These are phyloP conservation scores for Pampus argenteus DNA, from an alignment of 2,797 vertebrate species.

Conservation along the genomic window DNA sequence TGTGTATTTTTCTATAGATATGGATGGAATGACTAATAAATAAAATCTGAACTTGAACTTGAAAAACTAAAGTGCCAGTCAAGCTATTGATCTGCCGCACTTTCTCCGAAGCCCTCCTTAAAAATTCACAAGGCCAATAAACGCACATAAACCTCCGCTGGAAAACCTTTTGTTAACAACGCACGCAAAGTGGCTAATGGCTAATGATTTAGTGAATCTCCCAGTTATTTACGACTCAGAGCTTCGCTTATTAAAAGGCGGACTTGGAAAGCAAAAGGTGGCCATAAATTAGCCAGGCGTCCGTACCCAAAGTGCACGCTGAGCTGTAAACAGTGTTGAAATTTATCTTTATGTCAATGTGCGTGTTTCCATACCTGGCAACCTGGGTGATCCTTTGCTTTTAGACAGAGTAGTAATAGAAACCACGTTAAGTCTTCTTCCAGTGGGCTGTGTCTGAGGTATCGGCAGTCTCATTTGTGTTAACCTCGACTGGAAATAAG, in stretches of 20 bases:
- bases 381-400: slow-evolving; percentile 14
- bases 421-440: slow-evolving; percentile 37
- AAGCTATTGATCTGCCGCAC: slow-evolving; percentile 67
- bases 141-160: slow-evolving; percentile 69
- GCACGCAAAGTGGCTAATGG: slow-evolving; percentile 60
- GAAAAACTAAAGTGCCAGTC: too few relatives aligned
- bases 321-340: slow-evolving; percentile 49
- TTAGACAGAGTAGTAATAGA: slow-evolving; percentile 15
- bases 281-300: slow-evolving; percentile 62
- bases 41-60: too few relatives aligned
- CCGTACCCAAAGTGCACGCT: slow-evolving; percentile 17
- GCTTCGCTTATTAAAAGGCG: slow-evolving; percentile 68
- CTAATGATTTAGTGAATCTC: slow-evolving; percentile 70
- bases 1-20: too few relatives aligned
- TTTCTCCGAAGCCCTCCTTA: slow-evolving; percentile 58
- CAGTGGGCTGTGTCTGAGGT: slow-evolving; percentile 33
- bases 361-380: slow-evolving; percentile 33
- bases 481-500: slow-evolving; percentile 63
- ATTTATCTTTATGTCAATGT: slow-evolving; percentile 59
- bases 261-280: slow-evolving; percentile 47
- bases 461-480: slow-evolving; percentile 58
- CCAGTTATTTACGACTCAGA: slow-evolving; percentile 63
- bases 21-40: too few relatives aligned
- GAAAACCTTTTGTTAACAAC: slow-evolving; percentile 69
- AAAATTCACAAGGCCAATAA: slow-evolving; percentile 70